phyloP scores from a whole-genome alignment of 2,888 invertebrate species.

The Taenaris catops region DNA sequence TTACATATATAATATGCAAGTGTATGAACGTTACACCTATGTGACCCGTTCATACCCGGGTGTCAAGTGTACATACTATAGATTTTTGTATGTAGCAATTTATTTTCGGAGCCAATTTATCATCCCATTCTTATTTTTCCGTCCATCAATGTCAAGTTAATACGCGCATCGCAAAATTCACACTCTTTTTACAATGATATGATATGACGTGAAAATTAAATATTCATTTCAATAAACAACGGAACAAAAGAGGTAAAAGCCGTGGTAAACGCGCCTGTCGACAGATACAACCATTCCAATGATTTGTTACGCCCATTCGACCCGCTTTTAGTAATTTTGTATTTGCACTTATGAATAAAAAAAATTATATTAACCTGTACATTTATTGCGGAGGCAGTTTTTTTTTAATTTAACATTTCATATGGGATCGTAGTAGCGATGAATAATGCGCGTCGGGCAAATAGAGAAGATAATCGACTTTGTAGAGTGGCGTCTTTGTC shows the following conservation, averaged over 20 bases:
- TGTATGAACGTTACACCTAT: too few relatives aligned
- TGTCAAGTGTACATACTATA: too few relatives aligned
- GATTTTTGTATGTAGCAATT: too few relatives aligned
- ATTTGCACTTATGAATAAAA: conserved; percentile 10
- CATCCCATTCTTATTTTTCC: conserved; percentile 19
- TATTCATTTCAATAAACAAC: conserved; percentile 62
- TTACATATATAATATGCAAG: too few relatives aligned
- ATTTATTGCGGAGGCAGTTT: too few relatives aligned
- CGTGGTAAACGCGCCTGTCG: conserved; percentile 44
- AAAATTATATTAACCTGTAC: background rate
- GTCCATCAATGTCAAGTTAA: conserved; percentile 29
- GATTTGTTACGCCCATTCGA: conserved; percentile 27
- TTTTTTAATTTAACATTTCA: too few relatives aligned
- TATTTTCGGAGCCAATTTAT: conserved; percentile 5
- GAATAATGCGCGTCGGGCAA: too few relatives aligned
- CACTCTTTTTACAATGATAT: conserved; percentile 23
- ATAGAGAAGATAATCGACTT: too few relatives aligned
- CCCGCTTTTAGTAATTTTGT: conserved; percentile 29
- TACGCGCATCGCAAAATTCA: conserved; percentile 19
- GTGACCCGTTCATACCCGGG: too few relatives aligned
- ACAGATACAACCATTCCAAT: conserved; percentile 27
- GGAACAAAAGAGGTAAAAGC: conserved; percentile 39
- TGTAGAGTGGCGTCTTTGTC: too few relatives aligned
- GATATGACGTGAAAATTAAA: conserved; percentile 55
- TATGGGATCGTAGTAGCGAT: too few relatives aligned